These are phyloP conservation scores for Torymus texanus DNA, from an alignment of 2,888 invertebrate species.

Conservation along the genomic window DNA sequence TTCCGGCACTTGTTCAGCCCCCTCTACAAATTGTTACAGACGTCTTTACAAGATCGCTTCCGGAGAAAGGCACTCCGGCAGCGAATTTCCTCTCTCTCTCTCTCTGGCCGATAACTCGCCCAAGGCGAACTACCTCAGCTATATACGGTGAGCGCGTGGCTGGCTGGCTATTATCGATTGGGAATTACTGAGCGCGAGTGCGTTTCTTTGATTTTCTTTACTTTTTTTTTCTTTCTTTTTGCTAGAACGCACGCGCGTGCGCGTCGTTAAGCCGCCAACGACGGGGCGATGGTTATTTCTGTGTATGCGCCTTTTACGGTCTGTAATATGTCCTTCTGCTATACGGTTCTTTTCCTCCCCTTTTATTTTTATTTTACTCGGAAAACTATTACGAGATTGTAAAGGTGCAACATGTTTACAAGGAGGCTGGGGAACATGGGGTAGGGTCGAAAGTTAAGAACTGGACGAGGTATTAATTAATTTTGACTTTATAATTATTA, in stretches of 20 bases:
- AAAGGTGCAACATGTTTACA: no score
- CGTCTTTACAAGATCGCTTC: slow-evolving; percentile 55
- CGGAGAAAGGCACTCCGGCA: slow-evolving; percentile 37
- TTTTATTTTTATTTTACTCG: background rate
- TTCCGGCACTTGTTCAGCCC: slow-evolving; percentile 51
- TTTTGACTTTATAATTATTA: background rate
- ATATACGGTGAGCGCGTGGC: no score
- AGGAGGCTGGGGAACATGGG: background rate
- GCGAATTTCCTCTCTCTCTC: background rate
- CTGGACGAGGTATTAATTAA: slow-evolving; percentile 3
- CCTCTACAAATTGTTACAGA: slow-evolving; percentile 56
- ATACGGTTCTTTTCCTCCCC: slow-evolving; percentile 5
- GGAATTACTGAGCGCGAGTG: slow-evolving; percentile 43
- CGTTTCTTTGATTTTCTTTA: slow-evolving; percentile 30
- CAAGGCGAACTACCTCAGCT: slow-evolving; percentile 6
- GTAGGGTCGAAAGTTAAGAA: background rate
- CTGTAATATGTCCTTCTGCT: background rate
- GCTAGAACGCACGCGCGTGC: slow-evolving; percentile 1
- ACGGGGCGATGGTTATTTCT: slow-evolving; percentile 27
- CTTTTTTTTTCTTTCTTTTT: background rate
- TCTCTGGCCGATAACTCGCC: slow-evolving; percentile 18
- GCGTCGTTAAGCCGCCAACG: slow-evolving; percentile 22
- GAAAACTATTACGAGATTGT: background rate
- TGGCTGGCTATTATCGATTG: slow-evolving; percentile 50
- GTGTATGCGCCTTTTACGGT: background rate